Base-by-base conservation (phyloP, 2,888 invertebrate species). In the Bombylius major region DNA sequence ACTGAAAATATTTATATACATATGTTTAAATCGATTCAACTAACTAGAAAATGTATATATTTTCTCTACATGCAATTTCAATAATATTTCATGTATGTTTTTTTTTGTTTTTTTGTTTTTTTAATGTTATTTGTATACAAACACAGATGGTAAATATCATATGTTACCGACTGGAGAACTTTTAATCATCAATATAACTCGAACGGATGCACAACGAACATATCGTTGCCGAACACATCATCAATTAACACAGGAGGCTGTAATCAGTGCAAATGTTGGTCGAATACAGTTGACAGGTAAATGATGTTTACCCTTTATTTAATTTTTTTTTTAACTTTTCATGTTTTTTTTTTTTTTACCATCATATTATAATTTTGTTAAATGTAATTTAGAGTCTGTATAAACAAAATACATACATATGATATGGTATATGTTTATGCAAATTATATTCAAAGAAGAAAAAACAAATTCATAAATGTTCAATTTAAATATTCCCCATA, bases 201-300 rank as follows among this genome's bases (percentile, higher is more conserved):
- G 76, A 61, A 70, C 69, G 60, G 82, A 82, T 71, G 76, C 78
- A 23, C 76, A 77, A 63, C 75, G 76, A 65, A 75, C 77, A 61
- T 82, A 79, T 69, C 76, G 78, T 47, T 82, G 82, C 67, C 76
- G 79, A 58, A 81, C 82, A 48, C 76, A 78, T 68, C 82, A 82
- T 68, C 77, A 78, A 61, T 67, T 82, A 63, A 82, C 81, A 13
- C 79, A 79, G 63, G 79, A 80, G 63, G 78, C 78, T 42, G 77
- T 79, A 60, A 76, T 78, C 61, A 82, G 82, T 69, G 75, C 75
- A 57, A 79, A 77, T 65, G 78, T 78, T 34, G 80, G 80, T 12
- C 73, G 78, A 66, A 76, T 80, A 62, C 78, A 79, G 67, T 67
- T 80, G 65, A 77, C 78, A 63, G 80, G 80, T 79, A 69, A 71